Evolutionary conservation across 2,888 invertebrate species (phyloP), one percentile per base, ranked within the genome.

Genomic region (Calameuta idolon): DNA sequence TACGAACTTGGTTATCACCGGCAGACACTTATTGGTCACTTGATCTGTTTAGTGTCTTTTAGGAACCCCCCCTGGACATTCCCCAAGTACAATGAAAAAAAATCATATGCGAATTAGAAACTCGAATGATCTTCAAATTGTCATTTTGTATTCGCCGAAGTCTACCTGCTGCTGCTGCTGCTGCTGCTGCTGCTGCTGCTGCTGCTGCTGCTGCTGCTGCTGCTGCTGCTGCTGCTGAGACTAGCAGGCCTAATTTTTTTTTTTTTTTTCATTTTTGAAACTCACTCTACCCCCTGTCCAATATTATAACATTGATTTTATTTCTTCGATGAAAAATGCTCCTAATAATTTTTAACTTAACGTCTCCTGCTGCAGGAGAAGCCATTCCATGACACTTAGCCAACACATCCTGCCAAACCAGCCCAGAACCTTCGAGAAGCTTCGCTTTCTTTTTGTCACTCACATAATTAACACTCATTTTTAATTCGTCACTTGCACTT

Each of bases 371-470:
- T 55, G 23, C 15, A 55, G 55, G 23, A 55, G 55, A 31, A 31
- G 12, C 9, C 31, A 12, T 31, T 34, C 3, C 71, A 33, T 81
- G 82, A 88, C 89, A 88, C 86, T 89, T 86, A 88, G 90, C 90
- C 91, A 90, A 91, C 90, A 91, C 91, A 89, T 90, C 90, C 89
- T 87, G 85, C 55, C 23, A 55, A 55, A 23, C 55, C 23, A 23
- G 55, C 2, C 23, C 84, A 85, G n/a, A n/a, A 84, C 83, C 76
- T 30, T 81, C 84, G 88, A 84, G 81, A 84, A 87, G 89, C 89
- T 90, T 89, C 86, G 89, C 90, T 90, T 88, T 69, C 9, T 9
- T 87, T 78, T 83, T 81, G 84, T 81, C 84, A 87, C 86, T 86
- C 84, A 86, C 87, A 85, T 86, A 85, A 87, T 87, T 87, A 88